Conservation (phyloP, 2,113 vertebrate species). For the Toxostoma redivivum region DNA sequence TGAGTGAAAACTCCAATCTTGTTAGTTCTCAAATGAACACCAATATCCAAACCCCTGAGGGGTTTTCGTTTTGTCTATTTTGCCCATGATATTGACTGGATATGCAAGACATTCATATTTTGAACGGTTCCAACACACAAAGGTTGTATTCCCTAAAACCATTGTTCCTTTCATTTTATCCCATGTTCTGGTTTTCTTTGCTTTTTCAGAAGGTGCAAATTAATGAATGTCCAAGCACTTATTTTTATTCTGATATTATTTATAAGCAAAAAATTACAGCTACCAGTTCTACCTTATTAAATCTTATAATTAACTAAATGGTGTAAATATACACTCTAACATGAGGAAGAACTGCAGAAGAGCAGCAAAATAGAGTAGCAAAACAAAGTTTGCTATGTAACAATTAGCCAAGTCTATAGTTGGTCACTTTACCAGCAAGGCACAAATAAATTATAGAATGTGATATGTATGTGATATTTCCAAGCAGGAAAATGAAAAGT, state of each 20-base stretch:
- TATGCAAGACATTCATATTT: not conserved
- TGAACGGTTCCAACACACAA: not conserved
- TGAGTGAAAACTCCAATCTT: not conserved
- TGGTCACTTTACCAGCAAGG: not conserved
- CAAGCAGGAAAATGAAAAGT: not conserved
- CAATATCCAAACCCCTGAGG: not conserved
- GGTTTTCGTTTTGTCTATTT: not conserved
- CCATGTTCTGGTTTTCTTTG: not conserved
- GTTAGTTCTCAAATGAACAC: not conserved
- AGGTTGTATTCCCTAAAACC: not conserved
- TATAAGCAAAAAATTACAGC: not conserved
- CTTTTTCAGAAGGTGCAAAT: not conserved
- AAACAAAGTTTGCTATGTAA: not conserved
- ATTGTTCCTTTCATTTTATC: not conserved
- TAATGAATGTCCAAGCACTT: not conserved
- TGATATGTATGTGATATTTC: rapidly evolving
- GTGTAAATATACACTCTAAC: not conserved
- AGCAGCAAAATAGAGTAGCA: not conserved
- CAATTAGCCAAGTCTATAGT: not conserved
- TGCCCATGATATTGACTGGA: not conserved
- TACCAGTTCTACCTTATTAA: not conserved
- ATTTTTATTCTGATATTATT: not conserved
- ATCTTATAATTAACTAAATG: not conserved
- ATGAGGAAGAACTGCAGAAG: not conserved
- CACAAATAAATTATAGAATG: not conserved